Conservation (phyloP, 2,888 invertebrate genomes). For the Petrolisthes manimaculis region DNA sequence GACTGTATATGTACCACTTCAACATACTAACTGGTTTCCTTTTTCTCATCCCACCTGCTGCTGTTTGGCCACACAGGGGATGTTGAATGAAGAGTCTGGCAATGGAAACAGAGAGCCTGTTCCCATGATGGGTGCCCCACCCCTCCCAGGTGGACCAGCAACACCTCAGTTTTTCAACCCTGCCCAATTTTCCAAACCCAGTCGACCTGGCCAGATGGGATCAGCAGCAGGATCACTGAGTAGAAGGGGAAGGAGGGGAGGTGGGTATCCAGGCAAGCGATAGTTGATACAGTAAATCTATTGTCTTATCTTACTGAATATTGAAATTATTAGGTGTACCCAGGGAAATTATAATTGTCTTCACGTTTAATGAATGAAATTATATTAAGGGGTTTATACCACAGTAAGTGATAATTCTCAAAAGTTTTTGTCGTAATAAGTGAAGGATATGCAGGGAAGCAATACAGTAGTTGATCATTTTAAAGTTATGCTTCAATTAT, state of each 20-base stretch:
- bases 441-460: too few species aligned
- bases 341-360: too few species aligned
- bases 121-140: slow-evolving; percentile 58
- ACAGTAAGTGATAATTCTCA: too few species aligned
- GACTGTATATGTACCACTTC: not conserved
- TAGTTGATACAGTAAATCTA: not conserved
- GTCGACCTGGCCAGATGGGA: not conserved
- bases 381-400: too few species aligned
- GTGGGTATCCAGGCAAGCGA: slow-evolving; percentile 16
- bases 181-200: slow-evolving; percentile 39
- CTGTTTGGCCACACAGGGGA: slow-evolving; percentile 33
- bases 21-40: not conserved
- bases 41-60: not conserved
- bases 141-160: slow-evolving; percentile 9
- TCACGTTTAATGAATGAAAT: too few species aligned
- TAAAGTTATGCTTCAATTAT: too few species aligned
- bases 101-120: slow-evolving; percentile 25
- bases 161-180: slow-evolving; percentile 64
- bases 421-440: too few species aligned
- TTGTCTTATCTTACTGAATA: too few species aligned
- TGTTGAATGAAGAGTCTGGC: slow-evolving; percentile 39
- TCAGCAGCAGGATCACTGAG: slow-evolving; percentile 20
- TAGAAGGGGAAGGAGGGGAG: slow-evolving; percentile 27
- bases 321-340: too few species aligned
- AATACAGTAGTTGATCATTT: too few species aligned